phyloP scores from a whole-genome alignment of 2,113 vertebrate species.

The Ploceus nigricollis region DNA sequence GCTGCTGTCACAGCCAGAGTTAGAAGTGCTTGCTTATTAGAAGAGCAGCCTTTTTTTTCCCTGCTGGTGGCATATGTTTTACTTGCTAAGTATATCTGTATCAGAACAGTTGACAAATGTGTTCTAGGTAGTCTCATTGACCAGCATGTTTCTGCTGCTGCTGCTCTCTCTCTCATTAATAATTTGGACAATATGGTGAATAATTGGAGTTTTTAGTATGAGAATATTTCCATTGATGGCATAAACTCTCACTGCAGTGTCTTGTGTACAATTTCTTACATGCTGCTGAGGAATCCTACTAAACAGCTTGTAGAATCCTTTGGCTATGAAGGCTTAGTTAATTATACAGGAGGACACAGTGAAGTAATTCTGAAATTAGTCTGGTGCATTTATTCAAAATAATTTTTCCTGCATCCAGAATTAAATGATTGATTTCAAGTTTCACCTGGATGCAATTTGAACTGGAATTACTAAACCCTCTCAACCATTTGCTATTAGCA shows the following conservation, averaged over 20 bases:
- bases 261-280: neutral
- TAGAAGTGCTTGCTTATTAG: neutral
- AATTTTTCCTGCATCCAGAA: neutral
- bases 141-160: neutral
- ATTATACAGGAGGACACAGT: neutral
- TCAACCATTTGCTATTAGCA: neutral
- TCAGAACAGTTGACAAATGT: neutral
- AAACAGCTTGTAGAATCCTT: neutral
- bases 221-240: neutral
- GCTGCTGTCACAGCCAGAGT: neutral
- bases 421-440: neutral
- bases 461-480: neutral
- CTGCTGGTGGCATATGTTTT: slow-evolving; percentile 4
- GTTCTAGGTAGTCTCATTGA: neutral
- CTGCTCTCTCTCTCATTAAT: neutral
- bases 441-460: neutral
- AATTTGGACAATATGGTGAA: neutral
- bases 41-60: neutral
- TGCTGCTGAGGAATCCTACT: neutral
- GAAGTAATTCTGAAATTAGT: neutral
- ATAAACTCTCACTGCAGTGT: neutral
- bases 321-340: neutral
- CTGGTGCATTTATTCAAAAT: neutral
- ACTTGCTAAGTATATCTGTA: neutral
- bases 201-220: neutral